Evolutionary conservation across 2,113 vertebrate species (phyloP).

Genomic region (Oriolus oriolus): DNA sequence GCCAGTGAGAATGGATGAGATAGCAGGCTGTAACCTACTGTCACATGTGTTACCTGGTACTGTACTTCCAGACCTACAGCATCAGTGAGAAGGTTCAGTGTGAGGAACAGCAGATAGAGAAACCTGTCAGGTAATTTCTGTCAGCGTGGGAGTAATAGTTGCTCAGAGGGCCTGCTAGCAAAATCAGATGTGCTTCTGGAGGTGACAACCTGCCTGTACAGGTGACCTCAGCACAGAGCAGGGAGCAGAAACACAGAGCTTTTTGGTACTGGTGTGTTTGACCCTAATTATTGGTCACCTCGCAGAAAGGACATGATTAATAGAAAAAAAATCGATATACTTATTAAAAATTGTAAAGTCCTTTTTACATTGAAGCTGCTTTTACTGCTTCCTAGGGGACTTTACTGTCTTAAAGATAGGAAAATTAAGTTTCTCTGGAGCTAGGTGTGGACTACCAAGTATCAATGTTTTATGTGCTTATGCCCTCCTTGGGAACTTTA

Average conservation of each 20-base stretch:
- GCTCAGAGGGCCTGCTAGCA: not conserved
- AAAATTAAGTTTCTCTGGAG: not conserved
- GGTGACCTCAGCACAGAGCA: not conserved
- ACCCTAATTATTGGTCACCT: not conserved
- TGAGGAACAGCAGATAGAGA: not conserved
- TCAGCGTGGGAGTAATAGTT: not conserved
- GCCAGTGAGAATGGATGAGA: not conserved
- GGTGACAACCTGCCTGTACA: not conserved
- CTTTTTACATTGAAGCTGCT: not conserved
- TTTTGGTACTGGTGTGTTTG: not conserved
- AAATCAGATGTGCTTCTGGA: not conserved
- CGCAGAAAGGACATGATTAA: not conserved
- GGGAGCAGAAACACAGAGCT: not conserved
- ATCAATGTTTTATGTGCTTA: not conserved
- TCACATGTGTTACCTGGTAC: not conserved
- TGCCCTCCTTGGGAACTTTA: not conserved
- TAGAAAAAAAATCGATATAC: not conserved
- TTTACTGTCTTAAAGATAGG: not conserved
- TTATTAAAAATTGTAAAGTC: not conserved
- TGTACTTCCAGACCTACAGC: not conserved
- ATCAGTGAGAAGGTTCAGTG: not conserved
- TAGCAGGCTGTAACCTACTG: not conserved
- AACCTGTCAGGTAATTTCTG: not conserved
- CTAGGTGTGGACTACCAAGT: not conserved
- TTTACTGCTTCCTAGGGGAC: not conserved